Evolutionary conservation across 92 coral and sea anemone species (phyloP).

Genomic region (Bergia sp.): DNA sequence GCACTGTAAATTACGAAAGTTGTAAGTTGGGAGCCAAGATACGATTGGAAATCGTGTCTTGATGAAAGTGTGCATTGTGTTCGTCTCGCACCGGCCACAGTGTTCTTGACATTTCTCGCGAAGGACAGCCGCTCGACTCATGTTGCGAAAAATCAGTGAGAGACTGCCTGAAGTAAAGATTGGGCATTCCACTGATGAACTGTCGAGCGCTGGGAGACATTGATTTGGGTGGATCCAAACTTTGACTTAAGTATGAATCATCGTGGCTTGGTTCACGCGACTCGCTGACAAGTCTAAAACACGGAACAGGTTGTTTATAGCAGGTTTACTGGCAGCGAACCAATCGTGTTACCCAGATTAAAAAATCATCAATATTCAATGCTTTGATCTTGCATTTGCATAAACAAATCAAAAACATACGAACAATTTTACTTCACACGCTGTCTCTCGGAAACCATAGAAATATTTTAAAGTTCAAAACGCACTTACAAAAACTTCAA

Average conservation of each 20-base stretch:
- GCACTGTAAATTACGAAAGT: slow-evolving; percentile 72
- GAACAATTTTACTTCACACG: not conserved
- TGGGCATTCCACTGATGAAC: not conserved
- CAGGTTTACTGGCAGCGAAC: slow-evolving; percentile 16
- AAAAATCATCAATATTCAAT: slow-evolving; percentile 30
- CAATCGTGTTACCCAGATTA: slow-evolving; percentile 25
- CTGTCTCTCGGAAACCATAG: not conserved
- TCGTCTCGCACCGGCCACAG: slow-evolving; percentile 55
- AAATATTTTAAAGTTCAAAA: not conserved
- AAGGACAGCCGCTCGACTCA: slow-evolving; percentile 42
- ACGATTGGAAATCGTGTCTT: slow-evolving; percentile 82
- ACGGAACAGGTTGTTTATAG: slow-evolving; percentile 40
- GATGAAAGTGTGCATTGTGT: slow-evolving; percentile 42
- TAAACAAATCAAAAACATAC: slow-evolving; percentile 27
- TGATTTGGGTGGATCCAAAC: slow-evolving; percentile 48
- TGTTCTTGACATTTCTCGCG: slow-evolving; percentile 75
- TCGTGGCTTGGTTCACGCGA: slow-evolving; percentile 43
- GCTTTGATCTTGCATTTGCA: slow-evolving; percentile 15
- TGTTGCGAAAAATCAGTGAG: not conserved
- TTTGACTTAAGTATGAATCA: slow-evolving; percentile 39
- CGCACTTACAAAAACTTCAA: not conserved
- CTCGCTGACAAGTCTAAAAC: slow-evolving; percentile 35
- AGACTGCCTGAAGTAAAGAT: not conserved
- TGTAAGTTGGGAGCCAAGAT: slow-evolving; percentile 84
- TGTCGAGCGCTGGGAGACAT: slow-evolving; percentile 16